Evolutionary conservation across 1,140 invertebrate genomes (phyloP).

Genomic region (Proctacanthus coquilletti): DNA sequence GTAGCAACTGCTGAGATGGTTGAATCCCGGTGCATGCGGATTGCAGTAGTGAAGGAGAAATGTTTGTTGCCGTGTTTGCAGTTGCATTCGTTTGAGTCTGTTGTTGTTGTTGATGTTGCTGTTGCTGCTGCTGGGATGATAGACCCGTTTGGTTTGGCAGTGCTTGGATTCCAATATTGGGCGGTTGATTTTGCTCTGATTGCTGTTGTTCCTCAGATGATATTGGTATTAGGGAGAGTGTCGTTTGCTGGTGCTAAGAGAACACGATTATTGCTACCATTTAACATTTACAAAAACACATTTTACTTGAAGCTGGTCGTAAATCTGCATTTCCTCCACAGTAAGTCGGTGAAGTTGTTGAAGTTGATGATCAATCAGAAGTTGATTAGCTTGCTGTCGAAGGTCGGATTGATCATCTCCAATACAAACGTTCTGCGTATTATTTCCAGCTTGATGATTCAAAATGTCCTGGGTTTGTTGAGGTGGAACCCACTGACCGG

Average conservation of each 20-base stretch:
- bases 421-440: too few relatives aligned
- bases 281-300: background rate
- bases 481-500: constrained; percentile 19
- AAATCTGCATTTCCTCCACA: constrained; percentile 8
- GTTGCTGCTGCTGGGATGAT: constrained; percentile 13
- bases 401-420: constrained; percentile 15
- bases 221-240: constrained; percentile 15
- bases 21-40: constrained; percentile 12
- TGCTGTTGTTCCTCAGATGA: constrained; percentile 15
- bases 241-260: constrained; percentile 13
- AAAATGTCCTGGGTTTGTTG: constrained; percentile 15
- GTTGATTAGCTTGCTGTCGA: constrained; percentile 18
- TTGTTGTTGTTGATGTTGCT: constrained; percentile 24
- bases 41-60: background rate
- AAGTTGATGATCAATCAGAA: constrained; percentile 24
- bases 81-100: constrained; percentile 13
- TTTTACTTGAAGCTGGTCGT: constrained; percentile 5
- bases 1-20: constrained; percentile 30
- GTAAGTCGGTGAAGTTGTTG: constrained; percentile 13
- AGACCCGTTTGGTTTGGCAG: constrained; percentile 4
- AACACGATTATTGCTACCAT: background rate
- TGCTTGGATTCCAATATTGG: constrained; percentile 6
- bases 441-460: constrained; percentile 10
- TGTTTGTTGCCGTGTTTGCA: constrained; percentile 18
- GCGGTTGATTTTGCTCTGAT: constrained; percentile 16